phyloP scores from a whole-genome alignment of 2,888 invertebrate genomes.

The Nomada fucata region DNA sequence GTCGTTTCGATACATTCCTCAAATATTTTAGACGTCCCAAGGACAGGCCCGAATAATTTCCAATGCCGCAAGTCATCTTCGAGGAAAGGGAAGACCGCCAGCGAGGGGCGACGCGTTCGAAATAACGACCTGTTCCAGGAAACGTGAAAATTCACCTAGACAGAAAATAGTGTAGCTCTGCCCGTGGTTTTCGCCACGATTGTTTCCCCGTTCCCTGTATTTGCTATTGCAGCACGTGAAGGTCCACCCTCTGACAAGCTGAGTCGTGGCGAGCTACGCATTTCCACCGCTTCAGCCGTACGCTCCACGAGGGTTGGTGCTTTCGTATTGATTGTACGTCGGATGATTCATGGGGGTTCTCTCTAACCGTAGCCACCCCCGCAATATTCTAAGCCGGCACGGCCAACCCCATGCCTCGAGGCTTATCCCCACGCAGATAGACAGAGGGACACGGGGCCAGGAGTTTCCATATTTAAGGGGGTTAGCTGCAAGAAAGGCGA shows the following conservation, averaged over 20 bases:
- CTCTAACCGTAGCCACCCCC: conserved; percentile 71
- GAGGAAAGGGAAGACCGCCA: conserved; percentile 1
- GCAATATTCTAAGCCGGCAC: conserved; percentile 76
- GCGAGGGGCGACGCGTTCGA: conserved; percentile 10
- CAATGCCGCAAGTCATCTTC: neutral
- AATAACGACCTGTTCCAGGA: conserved; percentile 48
- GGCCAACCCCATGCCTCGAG: conserved; percentile 61
- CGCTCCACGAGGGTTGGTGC: conserved; percentile 70
- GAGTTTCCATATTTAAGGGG: conserved; percentile 48
- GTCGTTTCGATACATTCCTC: neutral
- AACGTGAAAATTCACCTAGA: conserved; percentile 55
- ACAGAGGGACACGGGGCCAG: conserved; percentile 43
- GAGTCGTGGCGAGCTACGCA: conserved; percentile 56
- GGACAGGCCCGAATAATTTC: neutral
- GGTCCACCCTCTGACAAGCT: conserved; percentile 37
- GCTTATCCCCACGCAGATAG: conserved; percentile 64
- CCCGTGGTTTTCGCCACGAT: neutral
- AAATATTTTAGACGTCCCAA: neutral
- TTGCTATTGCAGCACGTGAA: conserved; percentile 5
- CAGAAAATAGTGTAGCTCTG: conserved; percentile 10
- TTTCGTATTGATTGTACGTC: conserved; percentile 82
- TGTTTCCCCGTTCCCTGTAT: neutral
- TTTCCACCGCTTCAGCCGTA: conserved; percentile 67
- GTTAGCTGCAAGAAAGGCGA: conserved; percentile 33
- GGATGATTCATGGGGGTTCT: conserved; percentile 82